Conservation (phyloP, 2,888 invertebrate genomes). For the Brachyopa scutellaris region DNA sequence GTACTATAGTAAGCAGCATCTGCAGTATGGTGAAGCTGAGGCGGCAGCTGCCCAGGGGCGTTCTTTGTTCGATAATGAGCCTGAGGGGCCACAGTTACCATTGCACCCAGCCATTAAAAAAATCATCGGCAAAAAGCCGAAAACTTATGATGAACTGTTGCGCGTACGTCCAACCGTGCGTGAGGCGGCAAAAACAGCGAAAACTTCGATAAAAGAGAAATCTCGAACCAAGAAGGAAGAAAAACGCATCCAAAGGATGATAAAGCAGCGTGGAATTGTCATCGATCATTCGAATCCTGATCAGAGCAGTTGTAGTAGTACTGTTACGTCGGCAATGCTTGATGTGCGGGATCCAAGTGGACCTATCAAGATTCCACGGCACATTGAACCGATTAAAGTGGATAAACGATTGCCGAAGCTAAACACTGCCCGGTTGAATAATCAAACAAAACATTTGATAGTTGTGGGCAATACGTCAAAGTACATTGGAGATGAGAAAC, state of each 20-base stretch:
- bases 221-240: constrained; percentile 77
- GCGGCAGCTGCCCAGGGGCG: constrained; percentile 77
- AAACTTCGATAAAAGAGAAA: constrained; percentile 77
- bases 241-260: constrained; percentile 76
- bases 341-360: constrained; percentile 23
- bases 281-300: constrained; percentile 77
- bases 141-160: constrained; percentile 83
- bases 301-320: not conserved
- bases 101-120: constrained; percentile 91
- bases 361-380: constrained; percentile 77
- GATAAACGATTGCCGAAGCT: constrained; percentile 81
- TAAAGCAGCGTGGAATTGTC: constrained; percentile 77
- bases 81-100: constrained; percentile 81
- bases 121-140: constrained; percentile 85
- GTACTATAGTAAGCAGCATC: constrained; percentile 85
- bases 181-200: constrained; percentile 82
- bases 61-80: constrained; percentile 75
- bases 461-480: constrained; percentile 90
- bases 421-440: constrained; percentile 83
- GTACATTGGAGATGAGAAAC: constrained; percentile 87
- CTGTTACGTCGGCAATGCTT: constrained; percentile 4
- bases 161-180: constrained; percentile 81
- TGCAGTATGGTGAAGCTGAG: constrained; percentile 80
- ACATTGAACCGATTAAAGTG: constrained; percentile 81
- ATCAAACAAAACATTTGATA: constrained; percentile 84